Evolutionary conservation across 2,888 invertebrate genomes (phyloP), one percentile per base, ranked within the genome.

Genomic region (Leucozona laternaria): DNA sequence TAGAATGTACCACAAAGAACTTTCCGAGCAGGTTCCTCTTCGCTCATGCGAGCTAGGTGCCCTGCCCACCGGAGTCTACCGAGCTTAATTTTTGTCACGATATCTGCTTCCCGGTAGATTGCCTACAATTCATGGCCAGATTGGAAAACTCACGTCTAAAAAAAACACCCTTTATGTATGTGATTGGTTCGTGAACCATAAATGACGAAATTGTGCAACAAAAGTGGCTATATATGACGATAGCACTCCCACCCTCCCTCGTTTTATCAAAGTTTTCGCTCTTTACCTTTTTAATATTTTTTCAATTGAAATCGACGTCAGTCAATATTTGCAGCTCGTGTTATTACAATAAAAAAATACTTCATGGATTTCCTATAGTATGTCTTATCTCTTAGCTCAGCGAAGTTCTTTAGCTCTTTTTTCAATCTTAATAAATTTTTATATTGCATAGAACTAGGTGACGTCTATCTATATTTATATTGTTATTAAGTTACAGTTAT

Each of bases 261-360:
- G 8, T 31, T 31, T 31, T 31, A 31, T 31, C 31, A 2, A 8
- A 7, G 31, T 31, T 31, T 31, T 31, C 6, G 31, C 31, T 31
- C 31, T 7, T 31, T 31, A 31, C 7, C 8, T 31, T 28, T 40
- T 7, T 15, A 28, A 6, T 64, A 17, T 40, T 1, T n/a, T n/a
- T 43, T n/a, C n/a, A 43, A 43, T 43, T 53, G 58, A 37, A 62
- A 80, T 45, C 68, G 75, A 76, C 70, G 76, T 80, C 70, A 76
- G 34, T 76, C 40, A 60, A 75, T 68, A 53, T 75, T 48, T 43
- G 28, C 28, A 13, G 64, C 40, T 62, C 60, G 53, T 57, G 79
- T 76, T 13, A 66, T 43, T 17, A 28, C 66, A 66, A 76, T 76
- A 76, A 68, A 22, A 17, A 66, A 37, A 57, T 57, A 77, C 48